Base-by-base conservation (phyloP, 92 coral and sea anemone species). In the Epizoanthus fatuus region DNA sequence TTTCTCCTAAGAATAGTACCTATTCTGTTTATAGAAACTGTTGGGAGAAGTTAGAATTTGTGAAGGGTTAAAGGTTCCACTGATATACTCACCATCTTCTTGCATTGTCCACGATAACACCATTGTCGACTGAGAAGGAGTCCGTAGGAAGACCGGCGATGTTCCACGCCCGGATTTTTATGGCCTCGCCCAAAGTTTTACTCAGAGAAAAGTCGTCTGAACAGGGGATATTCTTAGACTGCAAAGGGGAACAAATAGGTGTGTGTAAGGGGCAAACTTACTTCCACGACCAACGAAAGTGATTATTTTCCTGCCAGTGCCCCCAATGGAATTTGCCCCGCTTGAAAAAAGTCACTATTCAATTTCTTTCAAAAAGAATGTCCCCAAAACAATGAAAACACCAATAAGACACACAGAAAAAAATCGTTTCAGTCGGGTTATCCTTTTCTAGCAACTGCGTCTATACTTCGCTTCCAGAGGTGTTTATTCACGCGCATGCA, bases 111-210 rank as follows among this genome's bases (percentile, higher is more conserved):
- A 97, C 99, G 60, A 97, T 97, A 70, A 97, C 99, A 56, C 99
- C 99, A 67, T 97, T 97, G 90, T 97, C 99, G 69, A 97, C 88
- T 32, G 99, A 97, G 90, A 97, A 97, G 12, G 99, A 6, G 80
- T 97, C 99, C 4, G 99, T 97, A 2, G 99, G 99, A 12, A 97
- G 91, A 49, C 99, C 99, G 20, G 97, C 95, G 67, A 97, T 97
- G 80, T 97, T 97, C 99, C 99, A 97, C 16, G 99, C 99, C 44
- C 99, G 88, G 87, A 97, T 93, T 91, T 97, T 97, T 53, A 97
- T 97, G 1, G 99, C 98, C 79, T 97, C 98, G 62, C 99, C 99
- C 70, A 97, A 94, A 1, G 97, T 97, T 81, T 95, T 95, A 79
- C 99, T 97, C 88, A 97, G 72, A 4, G 98, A 95, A 86, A 97